These are phyloP conservation scores for Acanthopleura granulata DNA, from an alignment of 2,888 invertebrate genomes.

Conservation along the genomic window DNA sequence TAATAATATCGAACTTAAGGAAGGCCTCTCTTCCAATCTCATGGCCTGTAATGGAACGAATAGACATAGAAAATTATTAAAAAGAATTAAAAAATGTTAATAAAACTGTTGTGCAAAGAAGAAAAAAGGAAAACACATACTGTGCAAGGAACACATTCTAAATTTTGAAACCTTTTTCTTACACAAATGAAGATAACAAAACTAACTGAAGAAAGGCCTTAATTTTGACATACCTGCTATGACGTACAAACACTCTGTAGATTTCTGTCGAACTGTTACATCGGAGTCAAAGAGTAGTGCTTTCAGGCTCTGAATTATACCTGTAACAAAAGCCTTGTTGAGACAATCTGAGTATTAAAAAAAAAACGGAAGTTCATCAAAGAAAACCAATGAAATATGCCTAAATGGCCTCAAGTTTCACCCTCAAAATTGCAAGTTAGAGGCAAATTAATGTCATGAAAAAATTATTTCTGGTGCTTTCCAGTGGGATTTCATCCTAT, in stretches of 20 bases:
- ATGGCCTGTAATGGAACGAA: slow-evolving; percentile 51
- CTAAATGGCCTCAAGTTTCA: too few relatives aligned
- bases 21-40: slow-evolving; percentile 68
- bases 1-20: slow-evolving; percentile 59
- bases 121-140: too few relatives aligned
- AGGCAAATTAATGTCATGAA: too few relatives aligned
- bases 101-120: too few relatives aligned
- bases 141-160: background rate
- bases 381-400: too few relatives aligned
- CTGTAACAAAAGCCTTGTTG: background rate
- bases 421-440: too few relatives aligned
- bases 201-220: background rate
- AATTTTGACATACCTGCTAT: slow-evolving; percentile 54
- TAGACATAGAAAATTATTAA: too few relatives aligned
- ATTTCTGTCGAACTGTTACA: slow-evolving; percentile 65
- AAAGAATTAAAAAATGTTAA: too few relatives aligned
- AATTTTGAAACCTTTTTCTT: background rate
- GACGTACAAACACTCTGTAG: slow-evolving; percentile 68
- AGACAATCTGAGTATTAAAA: too few relatives aligned
- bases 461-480: too few relatives aligned
- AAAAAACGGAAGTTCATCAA: too few relatives aligned
- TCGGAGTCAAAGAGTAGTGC: slow-evolving; percentile 62
- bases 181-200: background rate
- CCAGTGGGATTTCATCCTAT: too few relatives aligned
- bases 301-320: slow-evolving; percentile 56